Base-by-base conservation (phyloP, 2,888 invertebrate species). In the Dorcus hopei region DNA sequence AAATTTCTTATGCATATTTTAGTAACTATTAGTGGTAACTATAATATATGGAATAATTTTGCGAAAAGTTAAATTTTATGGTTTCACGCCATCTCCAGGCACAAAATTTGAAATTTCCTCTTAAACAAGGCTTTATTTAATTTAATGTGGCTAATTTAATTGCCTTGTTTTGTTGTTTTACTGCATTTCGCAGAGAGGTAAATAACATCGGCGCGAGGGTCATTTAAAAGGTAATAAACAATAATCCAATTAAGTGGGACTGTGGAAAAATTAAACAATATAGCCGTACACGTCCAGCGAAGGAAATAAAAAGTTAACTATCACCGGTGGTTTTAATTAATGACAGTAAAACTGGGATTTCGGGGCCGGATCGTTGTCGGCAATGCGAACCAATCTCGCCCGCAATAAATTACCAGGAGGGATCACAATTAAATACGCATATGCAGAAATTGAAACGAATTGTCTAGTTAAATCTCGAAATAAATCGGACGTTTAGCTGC, bases 351-450 rank as follows among this genome's bases (percentile, higher is more conserved):
- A 75, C 71, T 69, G 72, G 74, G 75, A 72, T 74, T 72, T 71
- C 59, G 67, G 70, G 41, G 48, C 49, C 49, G 55, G 55, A 54
- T 59, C 52, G 50, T 47, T 49, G 38, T 43, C 58, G 51, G 52
- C 52, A 38, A 72, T 72, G 72, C 71, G 69, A 72, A 69, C 74
- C 75, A 73, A 75, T 74, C 72, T 71, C 69, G 70, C 61, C 62
- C 66, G 71, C 65, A 68, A 77, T 77, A 77, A 77, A 77, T 77
- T 74, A 72, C 73, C 49, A 38, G 50, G 50, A 59, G 52, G 70
- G 70, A 73, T 74, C 73, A 76, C 77, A 76, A 76, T 77, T 76
- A 77, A 73, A 77, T 71, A 71, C 72, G 73, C 75, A 76, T 76
- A 77, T 74, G 74, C 73, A 76, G 76, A 77, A 75, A 75, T 74